phyloP scores from a whole-genome alignment of 2,797 vertebrate species.

The Gallinago solitaria region DNA sequence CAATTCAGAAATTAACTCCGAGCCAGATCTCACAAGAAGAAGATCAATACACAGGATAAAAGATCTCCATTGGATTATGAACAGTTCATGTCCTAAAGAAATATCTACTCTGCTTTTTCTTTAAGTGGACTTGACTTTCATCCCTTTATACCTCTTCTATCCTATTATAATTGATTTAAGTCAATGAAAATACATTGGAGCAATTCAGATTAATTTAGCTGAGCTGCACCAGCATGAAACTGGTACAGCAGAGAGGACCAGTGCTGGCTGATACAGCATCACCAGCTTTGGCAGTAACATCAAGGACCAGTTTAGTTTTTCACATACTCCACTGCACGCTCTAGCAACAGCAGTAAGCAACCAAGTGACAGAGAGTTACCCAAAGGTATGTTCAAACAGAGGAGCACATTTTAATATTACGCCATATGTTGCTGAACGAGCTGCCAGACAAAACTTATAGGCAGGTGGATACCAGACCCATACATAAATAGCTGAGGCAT shows the following conservation, averaged over 20 bases:
- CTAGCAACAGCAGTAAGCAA: neutral
- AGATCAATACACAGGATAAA: conserved; percentile 31
- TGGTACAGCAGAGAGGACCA: neutral
- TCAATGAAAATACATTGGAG: neutral
- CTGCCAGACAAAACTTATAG: neutral
- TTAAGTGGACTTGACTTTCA: conserved; percentile 9
- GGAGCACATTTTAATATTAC: neutral
- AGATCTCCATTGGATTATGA: conserved; percentile 1
- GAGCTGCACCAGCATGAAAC: neutral
- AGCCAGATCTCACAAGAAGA: neutral
- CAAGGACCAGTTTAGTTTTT: neutral
- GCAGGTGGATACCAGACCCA: neutral
- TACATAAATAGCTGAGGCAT: neutral
- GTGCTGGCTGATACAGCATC: fast-evolving
- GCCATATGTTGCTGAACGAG: neutral
- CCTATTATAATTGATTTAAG: neutral
- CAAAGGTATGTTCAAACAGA: neutral
- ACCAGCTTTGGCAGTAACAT: neutral
- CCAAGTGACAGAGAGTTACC: neutral
- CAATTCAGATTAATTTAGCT: neutral
- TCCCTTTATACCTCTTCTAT: neutral
- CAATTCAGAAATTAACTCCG: conserved; percentile 18
- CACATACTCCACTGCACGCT: neutral
- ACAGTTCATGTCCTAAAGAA: conserved; percentile 1
- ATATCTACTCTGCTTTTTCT: neutral